These are phyloP conservation scores for Episyrphus balteatus DNA, from an alignment of 1,140 invertebrate genomes.

Conservation along the genomic window DNA sequence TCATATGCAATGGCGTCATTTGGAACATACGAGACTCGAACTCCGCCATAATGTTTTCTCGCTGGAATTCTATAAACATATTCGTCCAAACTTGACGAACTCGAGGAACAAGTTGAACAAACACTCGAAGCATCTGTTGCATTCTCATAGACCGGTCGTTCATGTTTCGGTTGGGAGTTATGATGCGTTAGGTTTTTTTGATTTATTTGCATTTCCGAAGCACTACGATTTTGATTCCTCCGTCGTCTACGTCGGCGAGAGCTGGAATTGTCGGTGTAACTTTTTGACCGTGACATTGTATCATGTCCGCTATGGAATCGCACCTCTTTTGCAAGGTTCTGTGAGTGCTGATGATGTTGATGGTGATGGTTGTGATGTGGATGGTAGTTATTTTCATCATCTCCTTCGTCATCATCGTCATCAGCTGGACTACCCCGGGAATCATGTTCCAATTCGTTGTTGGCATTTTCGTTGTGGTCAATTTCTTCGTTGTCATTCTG, in stretches of 20 bases:
- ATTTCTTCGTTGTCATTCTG: constrained; percentile 18
- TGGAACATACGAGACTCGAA: constrained; percentile 77
- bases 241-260: constrained; percentile 22
- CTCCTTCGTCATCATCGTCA: constrained; percentile 8
- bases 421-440: constrained; percentile 23
- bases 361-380: constrained; percentile 11
- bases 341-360: constrained; percentile 12
- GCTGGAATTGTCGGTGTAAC: constrained; percentile 35
- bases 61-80: constrained; percentile 71
- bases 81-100: constrained; percentile 63
- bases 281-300: constrained; percentile 34
- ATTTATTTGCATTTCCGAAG: constrained; percentile 34
- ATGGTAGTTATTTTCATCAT: constrained; percentile 7
- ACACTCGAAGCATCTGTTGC: constrained; percentile 54
- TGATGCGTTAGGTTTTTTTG: constrained; percentile 31
- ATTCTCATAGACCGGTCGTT: constrained; percentile 10
- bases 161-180: constrained; percentile 25
- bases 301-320: constrained; percentile 32
- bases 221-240: constrained; percentile 31
- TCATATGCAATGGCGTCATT: constrained; percentile 75
- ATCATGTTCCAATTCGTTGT: constrained; percentile 15
- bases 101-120: constrained; percentile 77
- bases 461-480: constrained; percentile 22
- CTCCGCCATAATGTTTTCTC: constrained; percentile 69
- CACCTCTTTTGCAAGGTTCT: constrained; percentile 26